These are phyloP conservation scores for Catostomus latipinnis DNA, from an alignment of 2,797 vertebrate species.

Conservation along the genomic window DNA sequence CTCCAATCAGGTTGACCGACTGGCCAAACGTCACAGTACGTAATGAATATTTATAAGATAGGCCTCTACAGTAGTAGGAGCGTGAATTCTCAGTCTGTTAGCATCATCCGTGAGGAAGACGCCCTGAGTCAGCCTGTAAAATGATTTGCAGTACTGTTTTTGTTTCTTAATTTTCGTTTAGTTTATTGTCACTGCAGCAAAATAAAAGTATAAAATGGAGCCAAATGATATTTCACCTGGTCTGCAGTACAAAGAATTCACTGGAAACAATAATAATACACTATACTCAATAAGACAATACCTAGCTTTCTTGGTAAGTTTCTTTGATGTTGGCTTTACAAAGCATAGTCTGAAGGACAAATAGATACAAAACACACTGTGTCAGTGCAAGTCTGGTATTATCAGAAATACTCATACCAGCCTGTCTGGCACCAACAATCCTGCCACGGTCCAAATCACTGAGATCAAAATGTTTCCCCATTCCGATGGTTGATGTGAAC, in stretches of 20 bases:
- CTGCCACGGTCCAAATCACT: no score
- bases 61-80: neutral
- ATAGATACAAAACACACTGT: no score
- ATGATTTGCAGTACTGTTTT: neutral
- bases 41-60: neutral
- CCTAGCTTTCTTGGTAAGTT: no score
- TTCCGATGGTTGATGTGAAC: no score
- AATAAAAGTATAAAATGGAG: neutral
- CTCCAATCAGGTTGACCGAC: neutral
- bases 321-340: no score
- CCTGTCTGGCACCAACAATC: no score
- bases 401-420: no score
- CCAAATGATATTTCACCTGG: neutral
- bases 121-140: constrained; percentile 40
- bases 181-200: neutral
- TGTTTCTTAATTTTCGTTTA: neutral
- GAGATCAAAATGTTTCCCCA: no score
- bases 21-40: neutral
- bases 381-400: no score
- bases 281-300: no score
- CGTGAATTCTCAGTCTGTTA: neutral
- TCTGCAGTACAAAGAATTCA: neutral
- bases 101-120: constrained; percentile 47
- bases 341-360: no score
- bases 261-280: no score